These are phyloP conservation scores for Mormyrus proboscirostris DNA, from an alignment of 2,797 vertebrate genomes.

Conservation along the genomic window DNA sequence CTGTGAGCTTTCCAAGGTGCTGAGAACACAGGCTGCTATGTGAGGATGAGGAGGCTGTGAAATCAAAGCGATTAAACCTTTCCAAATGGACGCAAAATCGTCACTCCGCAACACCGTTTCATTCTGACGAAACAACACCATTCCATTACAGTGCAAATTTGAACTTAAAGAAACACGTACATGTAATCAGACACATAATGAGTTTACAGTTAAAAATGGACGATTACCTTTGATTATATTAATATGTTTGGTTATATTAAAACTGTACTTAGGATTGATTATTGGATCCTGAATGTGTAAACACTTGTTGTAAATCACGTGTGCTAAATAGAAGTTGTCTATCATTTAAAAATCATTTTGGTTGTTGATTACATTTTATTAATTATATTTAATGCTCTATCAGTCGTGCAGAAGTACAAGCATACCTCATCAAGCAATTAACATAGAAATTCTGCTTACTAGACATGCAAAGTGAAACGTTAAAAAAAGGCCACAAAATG, in stretches of 20 bases:
- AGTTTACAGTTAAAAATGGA: neutral
- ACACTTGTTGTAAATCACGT: neutral
- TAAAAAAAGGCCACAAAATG: neutral
- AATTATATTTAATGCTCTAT: neutral
- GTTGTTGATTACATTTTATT: neutral
- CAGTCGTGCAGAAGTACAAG: neutral
- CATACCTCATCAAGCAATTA: neutral
- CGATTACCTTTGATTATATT: neutral
- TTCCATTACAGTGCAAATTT: neutral
- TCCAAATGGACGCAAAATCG: neutral
- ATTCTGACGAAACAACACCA: neutral
- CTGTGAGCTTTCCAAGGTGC: conserved; percentile 42
- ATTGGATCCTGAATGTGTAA: neutral
- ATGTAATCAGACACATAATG: neutral
- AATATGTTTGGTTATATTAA: neutral
- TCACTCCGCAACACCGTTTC: neutral
- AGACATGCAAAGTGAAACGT: neutral
- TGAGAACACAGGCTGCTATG: conserved; percentile 24
- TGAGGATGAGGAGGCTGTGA: neutral
- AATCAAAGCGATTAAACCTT: neutral
- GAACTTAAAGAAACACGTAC: neutral
- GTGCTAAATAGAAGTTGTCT: neutral
- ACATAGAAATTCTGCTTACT: neutral
- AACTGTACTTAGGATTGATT: neutral
- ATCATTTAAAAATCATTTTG: neutral